Base-by-base conservation (phyloP, 2,113 vertebrate genomes). In the Chamaea fasciata region DNA sequence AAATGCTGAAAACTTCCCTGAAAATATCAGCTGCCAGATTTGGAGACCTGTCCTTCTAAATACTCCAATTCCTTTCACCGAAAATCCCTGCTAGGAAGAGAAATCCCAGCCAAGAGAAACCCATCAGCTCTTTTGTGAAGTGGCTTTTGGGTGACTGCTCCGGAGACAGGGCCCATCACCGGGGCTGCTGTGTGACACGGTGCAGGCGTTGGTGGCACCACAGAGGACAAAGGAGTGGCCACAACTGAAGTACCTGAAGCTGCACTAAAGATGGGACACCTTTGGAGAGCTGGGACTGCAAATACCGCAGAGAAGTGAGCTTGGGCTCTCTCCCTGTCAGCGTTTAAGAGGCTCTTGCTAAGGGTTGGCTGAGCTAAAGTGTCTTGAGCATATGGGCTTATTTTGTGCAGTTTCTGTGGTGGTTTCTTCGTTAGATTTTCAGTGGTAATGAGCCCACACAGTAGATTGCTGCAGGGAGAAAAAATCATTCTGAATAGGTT, bases 361-460 rank as follows among this genome's bases (percentile, higher is more conserved):
- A 60, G 41, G 71, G 83, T 67, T 23, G 74, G 63, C 77, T 57
- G 49, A 59, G 84, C 91, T 85, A 2, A n/a, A 80, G 84, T n/a
- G 89, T 80, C 62, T 69, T 16, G 39, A 60, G 84, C 74, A 44
- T 90, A 88, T 44, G 90, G 92, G 93, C 95, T 90, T 91, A 82
- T 89, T 97, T 95, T 95, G 95, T 87, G 56, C 91, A 70, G 92
- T 94, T 89, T 88, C 87, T 94, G 90, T 96, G 92, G 92, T 94
- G 90, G 95, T 95, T 97, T 97, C 90, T 96, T 93, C 89, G 52
- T 95, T 97, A 65, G 96, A 84, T 84, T 92, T 91, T 92, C 67
- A 2, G 76, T 91, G 92, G 95, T 95, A 94, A 96, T 90, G 92
- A 97, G 90, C 90, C 94, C 33, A 47, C 94, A 64, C 60, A 85